Base-by-base conservation (phyloP, 2,797 vertebrate species). In the Parauchenoglanis ngamensis region DNA sequence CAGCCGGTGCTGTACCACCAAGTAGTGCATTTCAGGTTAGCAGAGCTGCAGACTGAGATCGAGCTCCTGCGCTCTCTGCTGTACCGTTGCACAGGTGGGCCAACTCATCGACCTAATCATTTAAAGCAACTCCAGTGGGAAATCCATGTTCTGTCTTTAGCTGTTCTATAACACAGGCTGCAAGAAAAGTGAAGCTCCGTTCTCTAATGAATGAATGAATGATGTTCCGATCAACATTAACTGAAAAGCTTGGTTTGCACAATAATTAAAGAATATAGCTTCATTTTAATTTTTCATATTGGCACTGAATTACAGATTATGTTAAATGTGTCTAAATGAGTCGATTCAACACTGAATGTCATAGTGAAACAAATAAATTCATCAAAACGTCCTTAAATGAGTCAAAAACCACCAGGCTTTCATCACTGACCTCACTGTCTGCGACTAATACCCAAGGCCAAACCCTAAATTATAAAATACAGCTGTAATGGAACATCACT, bases 21-120 rank as follows among this genome's bases (percentile, higher is more conserved):
- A 92, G 46, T 91, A 0, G 96, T 98, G 86, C 96, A 97, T 84
- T 98, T 96, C 93, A 94, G 94, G 88, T 91, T 98, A 93, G 98
- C 97, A 0, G 96, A 98, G 94, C 94, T 98, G 90, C 94, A 96
- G 76, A 97, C 96, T 0, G 97, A 98, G 79, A 89, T 98, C 2
- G 97, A 98, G 92, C 95, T 97, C 68, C 95, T 98, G 5, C 96
- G 96, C 80, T 96, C 97, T 0, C 95, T 98, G 85, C 92, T 98
- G 72, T 89, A 96, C 90, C 94, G 88, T 0, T 89, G 96, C 2
- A 94, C 95, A 87, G 96, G 96, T 98, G 89, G 92, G 94, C 54
- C 4, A 3, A 40, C 12, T 80, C 2, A 1, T 78, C 11, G 0
- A 25, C 68, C 52, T 59, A 7, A 83, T 54, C 11, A 31, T 70